phyloP scores from a whole-genome alignment of 1,140 invertebrate genomes.

The Zophobas morio region DNA sequence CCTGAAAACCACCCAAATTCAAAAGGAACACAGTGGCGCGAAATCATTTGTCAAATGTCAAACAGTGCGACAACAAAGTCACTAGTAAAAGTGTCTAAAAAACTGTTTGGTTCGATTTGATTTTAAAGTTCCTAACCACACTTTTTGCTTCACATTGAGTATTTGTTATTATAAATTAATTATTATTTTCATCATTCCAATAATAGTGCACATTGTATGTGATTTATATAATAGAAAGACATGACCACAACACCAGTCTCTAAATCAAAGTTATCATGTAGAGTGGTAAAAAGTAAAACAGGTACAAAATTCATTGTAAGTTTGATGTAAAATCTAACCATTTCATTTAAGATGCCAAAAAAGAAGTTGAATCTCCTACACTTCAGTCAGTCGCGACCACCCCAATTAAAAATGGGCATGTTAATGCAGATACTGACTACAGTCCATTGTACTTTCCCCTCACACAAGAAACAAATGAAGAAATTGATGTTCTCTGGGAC shows the following conservation, averaged over 20 bases:
- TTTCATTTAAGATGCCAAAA: not conserved
- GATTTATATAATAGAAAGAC: not conserved
- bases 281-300: not conserved
- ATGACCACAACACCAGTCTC: not conserved
- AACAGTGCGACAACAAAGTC: not conserved
- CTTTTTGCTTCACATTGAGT: no score
- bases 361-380: not conserved
- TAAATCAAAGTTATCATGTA: not conserved
- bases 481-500: constrained; percentile 65
- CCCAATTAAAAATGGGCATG: not conserved
- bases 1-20: no score
- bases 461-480: constrained; percentile 62
- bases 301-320: not conserved
- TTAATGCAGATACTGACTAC: constrained; percentile 8
- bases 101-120: not conserved
- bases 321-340: not conserved
- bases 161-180: not conserved
- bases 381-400: not conserved
- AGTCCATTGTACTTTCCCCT: constrained; percentile 49
- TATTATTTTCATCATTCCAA: not conserved
- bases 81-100: not conserved
- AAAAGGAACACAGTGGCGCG: no score
- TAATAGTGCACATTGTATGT: not conserved
- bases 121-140: not conserved
- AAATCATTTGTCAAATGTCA: not conserved